phyloP scores from a whole-genome alignment of 2,888 invertebrate genomes.

The Aromia moschata region DNA sequence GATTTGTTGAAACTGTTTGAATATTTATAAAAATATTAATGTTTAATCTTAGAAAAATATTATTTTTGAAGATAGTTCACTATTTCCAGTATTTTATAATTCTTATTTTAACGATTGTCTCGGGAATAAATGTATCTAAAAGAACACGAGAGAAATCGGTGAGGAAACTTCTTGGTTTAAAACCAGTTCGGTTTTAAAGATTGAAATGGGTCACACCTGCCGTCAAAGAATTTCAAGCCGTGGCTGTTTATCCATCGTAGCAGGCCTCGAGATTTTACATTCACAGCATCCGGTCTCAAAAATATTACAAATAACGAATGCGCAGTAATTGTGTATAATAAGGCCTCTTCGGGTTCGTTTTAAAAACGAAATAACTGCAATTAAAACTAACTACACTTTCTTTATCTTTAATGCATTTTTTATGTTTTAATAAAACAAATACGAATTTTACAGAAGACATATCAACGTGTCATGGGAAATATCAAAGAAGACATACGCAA shows the following conservation, averaged over 20 bases:
- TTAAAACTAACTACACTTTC: not conserved
- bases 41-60: no score
- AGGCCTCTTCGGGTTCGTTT: not conserved
- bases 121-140: conserved; percentile 2
- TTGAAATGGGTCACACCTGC: conserved; percentile 55
- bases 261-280: conserved; percentile 31
- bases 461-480: no score
- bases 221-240: conserved; percentile 48
- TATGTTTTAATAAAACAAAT: no score
- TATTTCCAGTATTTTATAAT: no score
- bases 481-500: no score
- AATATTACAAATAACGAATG: conserved; percentile 14
- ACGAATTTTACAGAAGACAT: not conserved
- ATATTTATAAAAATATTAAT: no score
- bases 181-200: conserved; percentile 41
- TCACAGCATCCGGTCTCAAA: conserved; percentile 31
- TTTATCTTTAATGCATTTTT: no score
- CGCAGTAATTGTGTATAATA: conserved; percentile 12
- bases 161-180: conserved; percentile 25
- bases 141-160: conserved; percentile 26
- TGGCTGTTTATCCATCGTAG: conserved; percentile 31
- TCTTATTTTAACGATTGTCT: not conserved
- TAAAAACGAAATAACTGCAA: not conserved
- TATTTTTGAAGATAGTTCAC: no score
- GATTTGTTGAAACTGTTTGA: no score